These are phyloP conservation scores for Pagetopsis macropterus DNA, from an alignment of 2,797 vertebrate species.

Conservation along the genomic window DNA sequence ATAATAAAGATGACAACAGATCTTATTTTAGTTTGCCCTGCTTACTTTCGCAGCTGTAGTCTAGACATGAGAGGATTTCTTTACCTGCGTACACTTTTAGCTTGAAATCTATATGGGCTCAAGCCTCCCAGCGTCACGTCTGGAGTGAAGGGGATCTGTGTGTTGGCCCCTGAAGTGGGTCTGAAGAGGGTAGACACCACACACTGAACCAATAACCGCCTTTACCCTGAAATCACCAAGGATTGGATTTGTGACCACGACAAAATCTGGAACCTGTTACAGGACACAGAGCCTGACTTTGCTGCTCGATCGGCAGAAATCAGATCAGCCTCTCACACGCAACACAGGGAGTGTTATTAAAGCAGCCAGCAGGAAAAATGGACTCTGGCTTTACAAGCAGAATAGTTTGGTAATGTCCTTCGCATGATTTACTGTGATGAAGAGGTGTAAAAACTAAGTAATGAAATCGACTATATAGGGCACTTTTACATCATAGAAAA, in stretches of 20 bases:
- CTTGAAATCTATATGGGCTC: not conserved
- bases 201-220: constrained; percentile 56
- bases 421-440: constrained; percentile 1
- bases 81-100: not conserved
- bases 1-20: not conserved
- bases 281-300: constrained; percentile 31
- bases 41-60: constrained; percentile 19
- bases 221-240: constrained; percentile 50
- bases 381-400: constrained; percentile 6
- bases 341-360: constrained; percentile 26
- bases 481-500: not conserved
- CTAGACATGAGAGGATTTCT: not conserved
- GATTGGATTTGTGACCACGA: constrained; percentile 59
- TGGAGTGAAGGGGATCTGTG: constrained; percentile 10
- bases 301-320: constrained; percentile 62
- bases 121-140: not conserved
- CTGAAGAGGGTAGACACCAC: constrained; percentile 32
- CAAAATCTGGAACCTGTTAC: constrained; percentile 68
- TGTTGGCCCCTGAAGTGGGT: constrained; percentile 24
- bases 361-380: constrained; percentile 34
- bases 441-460: not conserved
- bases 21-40: not conserved
- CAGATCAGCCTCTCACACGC: constrained; percentile 49
- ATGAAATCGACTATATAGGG: not conserved
- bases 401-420: constrained; percentile 9